Evolutionary conservation across 2,113 vertebrate species (phyloP), one percentile per base, ranked within the genome.

Genomic region (Leiothrix lutea): DNA sequence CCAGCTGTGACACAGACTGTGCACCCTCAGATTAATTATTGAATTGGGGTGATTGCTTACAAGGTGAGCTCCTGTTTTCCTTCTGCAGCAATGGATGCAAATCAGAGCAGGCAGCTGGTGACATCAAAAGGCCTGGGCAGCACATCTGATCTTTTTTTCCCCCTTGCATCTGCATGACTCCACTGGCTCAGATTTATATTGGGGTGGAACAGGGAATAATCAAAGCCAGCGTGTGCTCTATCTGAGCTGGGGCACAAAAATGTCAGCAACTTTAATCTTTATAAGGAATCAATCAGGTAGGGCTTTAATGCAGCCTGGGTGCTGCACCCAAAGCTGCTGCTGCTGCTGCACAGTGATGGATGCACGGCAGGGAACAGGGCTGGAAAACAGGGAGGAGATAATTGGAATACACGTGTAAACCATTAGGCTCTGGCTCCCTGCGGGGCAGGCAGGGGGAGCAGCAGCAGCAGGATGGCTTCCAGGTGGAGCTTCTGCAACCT

Each of bases 351-450:
- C 47, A 50, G 18, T 75, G 90, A 93, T 70, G 66, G 84, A 94
- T 62, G 81, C 74, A 18, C 14, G 33, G 66, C 61, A 80, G 74
- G 57, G 42, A 92, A 12, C 16, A 9, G 5, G 29, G 74, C 74
- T 66, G 60, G 84, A 64, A 21, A 65, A 54, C 74, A 70, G 74
- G 62, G 42, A 66, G 26, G 85, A 82, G 92, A 88, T 93, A 95
- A 94, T 90, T 95, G 87, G 79, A 95, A 84, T 69, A 82, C 93
- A 95, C 12, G 1, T 94, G 93, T 94, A 88, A 95, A 58, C 87
- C 31, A 95, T 96, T 94, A 96, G 16, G 36, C 48, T 47, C 22
- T 79, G 56, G 5, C 79, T 93, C 92, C 62, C 93, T 25, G 62
- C 0, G 6, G 87, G 69, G 54, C 3, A 18, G 45, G 35, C 36